phyloP scores from a whole-genome alignment of 2,888 invertebrate species.

The Plebejus melissa region DNA sequence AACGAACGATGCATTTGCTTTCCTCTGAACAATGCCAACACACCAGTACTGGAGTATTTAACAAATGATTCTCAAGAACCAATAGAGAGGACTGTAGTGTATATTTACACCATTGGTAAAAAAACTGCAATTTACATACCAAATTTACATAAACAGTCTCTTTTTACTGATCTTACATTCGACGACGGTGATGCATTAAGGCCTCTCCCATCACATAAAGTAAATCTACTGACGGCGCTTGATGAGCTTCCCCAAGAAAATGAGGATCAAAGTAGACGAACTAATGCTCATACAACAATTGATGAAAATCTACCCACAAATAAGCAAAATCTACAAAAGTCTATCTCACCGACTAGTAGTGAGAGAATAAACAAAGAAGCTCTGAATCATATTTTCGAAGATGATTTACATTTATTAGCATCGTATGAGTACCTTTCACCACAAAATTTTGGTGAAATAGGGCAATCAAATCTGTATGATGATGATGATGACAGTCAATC shows the following conservation, averaged over 20 bases:
- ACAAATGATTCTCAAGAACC: constrained; percentile 33
- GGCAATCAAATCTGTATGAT: not conserved
- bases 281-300: not conserved
- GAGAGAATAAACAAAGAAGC: not conserved
- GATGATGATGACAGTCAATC: not conserved
- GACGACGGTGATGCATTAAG: constrained; percentile 44
- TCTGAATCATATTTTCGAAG: not conserved
- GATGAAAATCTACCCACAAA: not conserved
- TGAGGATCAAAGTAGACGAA: not conserved
- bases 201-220: not conserved
- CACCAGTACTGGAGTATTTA: constrained; percentile 41
- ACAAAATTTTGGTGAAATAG: not conserved
- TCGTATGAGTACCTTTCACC: not conserved
- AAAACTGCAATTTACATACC: constrained; percentile 49
- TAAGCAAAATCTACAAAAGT: not conserved
- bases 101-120: constrained; percentile 46
- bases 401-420: not conserved
- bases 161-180: constrained; percentile 51
- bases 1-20: constrained; percentile 45
- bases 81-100: constrained; percentile 52
- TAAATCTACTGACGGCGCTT: not conserved
- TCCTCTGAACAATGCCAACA: constrained; percentile 31
- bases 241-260: not conserved
- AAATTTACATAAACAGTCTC: constrained; percentile 46
- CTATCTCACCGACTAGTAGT: not conserved